Conservation (phyloP, 2,113 vertebrate species). For the Callipepla squamata region DNA sequence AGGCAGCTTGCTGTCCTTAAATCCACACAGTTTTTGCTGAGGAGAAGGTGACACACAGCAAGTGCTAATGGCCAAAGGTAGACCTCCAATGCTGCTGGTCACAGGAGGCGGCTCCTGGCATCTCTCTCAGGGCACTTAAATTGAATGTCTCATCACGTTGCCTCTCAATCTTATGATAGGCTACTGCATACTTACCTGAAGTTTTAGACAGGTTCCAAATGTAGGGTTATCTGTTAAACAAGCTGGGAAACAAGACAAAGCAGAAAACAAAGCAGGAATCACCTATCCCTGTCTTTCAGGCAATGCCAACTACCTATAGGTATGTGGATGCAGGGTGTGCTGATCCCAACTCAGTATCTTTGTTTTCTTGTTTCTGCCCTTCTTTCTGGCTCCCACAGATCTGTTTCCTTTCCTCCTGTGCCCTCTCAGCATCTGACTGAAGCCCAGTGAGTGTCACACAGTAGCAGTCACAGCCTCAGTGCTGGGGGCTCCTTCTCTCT, state of each 20-base stretch:
- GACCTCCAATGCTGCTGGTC: not conserved
- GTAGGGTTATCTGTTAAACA: not conserved
- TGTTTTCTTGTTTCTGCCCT: not conserved
- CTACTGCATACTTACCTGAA: not conserved
- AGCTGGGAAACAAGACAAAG: not conserved
- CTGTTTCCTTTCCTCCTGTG: not conserved
- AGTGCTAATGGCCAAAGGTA: not conserved
- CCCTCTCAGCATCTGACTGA: not conserved
- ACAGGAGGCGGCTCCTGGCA: not conserved
- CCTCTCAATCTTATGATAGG: not conserved
- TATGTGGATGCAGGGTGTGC: not conserved
- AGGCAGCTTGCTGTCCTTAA: not conserved
- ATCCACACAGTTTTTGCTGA: not conserved
- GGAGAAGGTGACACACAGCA: not conserved
- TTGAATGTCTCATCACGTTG: not conserved
- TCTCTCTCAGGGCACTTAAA: not conserved
- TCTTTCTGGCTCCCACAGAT: not conserved
- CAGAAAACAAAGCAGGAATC: not conserved
- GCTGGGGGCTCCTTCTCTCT: not conserved
- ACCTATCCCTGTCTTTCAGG: not conserved
- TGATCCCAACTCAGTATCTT: not conserved
- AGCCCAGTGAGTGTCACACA: not conserved
- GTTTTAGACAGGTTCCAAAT: not conserved
- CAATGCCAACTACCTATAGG: not conserved
- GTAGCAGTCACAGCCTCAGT: not conserved